Evolutionary conservation across 2,113 vertebrate species (phyloP).

Genomic region (Hymenochirus boettgeri): DNA sequence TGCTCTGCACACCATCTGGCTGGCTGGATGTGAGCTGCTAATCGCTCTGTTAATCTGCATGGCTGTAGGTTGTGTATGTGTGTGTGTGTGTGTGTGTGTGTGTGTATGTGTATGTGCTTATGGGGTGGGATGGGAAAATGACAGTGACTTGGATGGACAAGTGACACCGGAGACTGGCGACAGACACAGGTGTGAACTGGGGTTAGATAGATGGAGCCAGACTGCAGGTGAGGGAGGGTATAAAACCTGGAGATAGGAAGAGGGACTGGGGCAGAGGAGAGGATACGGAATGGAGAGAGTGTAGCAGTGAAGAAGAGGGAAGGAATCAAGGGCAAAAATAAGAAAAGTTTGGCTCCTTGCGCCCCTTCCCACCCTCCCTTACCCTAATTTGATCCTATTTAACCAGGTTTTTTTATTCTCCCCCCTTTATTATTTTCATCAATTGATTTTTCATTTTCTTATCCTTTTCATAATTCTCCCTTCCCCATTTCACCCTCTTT

Average conservation of each 20-base stretch:
- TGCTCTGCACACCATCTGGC: conserved; percentile 39
- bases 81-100: background rate
- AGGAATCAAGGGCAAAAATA: background rate
- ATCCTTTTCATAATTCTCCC: background rate
- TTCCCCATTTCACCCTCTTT: background rate
- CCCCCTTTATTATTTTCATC: too few species aligned
- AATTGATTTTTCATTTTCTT: too few species aligned
- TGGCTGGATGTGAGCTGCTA: conserved; percentile 42
- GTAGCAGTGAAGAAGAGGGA: background rate
- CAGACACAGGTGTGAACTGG: conserved; percentile 13
- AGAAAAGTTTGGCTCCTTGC: background rate
- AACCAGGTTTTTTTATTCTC: background rate
- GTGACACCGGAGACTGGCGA: conserved; percentile 9
- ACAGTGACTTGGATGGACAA: conserved; percentile 20
- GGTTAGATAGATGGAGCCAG: background rate
- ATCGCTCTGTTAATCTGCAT: conserved; percentile 36
- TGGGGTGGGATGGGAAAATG: background rate
- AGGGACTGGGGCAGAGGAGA: background rate
- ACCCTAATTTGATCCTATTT: background rate
- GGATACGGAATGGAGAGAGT: background rate
- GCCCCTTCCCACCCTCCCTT: too few species aligned
- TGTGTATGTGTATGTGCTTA: background rate
- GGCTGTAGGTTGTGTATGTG: conserved; percentile 2
- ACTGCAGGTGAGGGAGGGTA: background rate
- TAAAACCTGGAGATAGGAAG: background rate